These are phyloP conservation scores for Latheticus oryzae DNA, from an alignment of 2,888 invertebrate species.

Conservation along the genomic window DNA sequence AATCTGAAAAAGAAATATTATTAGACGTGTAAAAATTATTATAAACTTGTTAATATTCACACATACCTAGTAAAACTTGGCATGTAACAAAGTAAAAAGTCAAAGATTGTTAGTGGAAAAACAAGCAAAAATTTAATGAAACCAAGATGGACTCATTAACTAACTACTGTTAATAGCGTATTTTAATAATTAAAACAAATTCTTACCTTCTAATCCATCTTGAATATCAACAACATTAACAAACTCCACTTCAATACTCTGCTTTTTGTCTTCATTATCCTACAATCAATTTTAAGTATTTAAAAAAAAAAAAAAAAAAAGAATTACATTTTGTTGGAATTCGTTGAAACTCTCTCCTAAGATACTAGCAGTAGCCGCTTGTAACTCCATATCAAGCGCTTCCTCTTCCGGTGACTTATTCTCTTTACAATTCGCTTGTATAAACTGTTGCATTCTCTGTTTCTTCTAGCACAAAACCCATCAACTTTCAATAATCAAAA, in stretches of 20 bases:
- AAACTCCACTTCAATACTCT: slow-evolving; percentile 61
- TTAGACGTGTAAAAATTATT: slow-evolving; percentile 3
- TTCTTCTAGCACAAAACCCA: slow-evolving; percentile 64
- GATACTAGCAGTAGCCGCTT: slow-evolving; percentile 70
- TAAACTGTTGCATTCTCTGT: slow-evolving; percentile 69
- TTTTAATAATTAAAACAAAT: slow-evolving; percentile 1
- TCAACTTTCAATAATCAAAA: slow-evolving; percentile 1
- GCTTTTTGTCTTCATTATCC: slow-evolving; percentile 42
- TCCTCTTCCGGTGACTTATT: slow-evolving; percentile 62
- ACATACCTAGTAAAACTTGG: slow-evolving; percentile 43
- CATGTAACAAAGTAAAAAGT: slow-evolving; percentile 41
- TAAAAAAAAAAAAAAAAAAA: slow-evolving; percentile 1
- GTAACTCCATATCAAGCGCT: slow-evolving; percentile 66
- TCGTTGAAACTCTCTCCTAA: slow-evolving; percentile 52
- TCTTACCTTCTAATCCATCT: slow-evolving; percentile 61
- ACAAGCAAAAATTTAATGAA: slow-evolving; percentile 22
- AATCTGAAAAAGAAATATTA: slow-evolving; percentile 63
- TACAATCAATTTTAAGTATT: slow-evolving; percentile 30
- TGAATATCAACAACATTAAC: slow-evolving; percentile 59
- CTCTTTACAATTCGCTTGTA: slow-evolving; percentile 61
- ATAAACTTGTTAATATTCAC: slow-evolving; percentile 18
- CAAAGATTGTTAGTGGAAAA: slow-evolving; percentile 31
- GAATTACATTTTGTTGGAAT: slow-evolving; percentile 46
- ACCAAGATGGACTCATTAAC: slow-evolving; percentile 34
- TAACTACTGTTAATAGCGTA: too few relatives aligned